Base-by-base conservation (phyloP, 2,797 vertebrate genomes). In the Pangasius krempfi region DNA sequence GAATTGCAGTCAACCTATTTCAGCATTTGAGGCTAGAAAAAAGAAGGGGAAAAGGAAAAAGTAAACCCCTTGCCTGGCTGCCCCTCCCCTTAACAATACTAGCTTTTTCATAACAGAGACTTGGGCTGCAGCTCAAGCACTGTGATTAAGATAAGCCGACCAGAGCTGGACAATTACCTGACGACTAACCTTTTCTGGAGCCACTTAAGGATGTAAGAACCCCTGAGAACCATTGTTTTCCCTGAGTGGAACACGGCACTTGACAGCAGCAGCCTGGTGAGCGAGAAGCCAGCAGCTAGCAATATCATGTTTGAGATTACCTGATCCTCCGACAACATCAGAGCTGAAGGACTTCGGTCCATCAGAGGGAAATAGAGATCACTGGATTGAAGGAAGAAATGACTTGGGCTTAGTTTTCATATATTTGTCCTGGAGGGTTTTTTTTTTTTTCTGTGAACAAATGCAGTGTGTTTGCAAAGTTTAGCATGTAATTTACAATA, bases 101-200 rank as follows among this genome's bases (percentile, higher is more conserved):
- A 91, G 90, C 93, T 92, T 94, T 93, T 94, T 95, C 92, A 94
- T 95, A 94, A 94, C 90, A 94, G 90, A 89, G 93, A 93, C 92
- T 93, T 91, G 91, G 93, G 91, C 92, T 94, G 91, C 88, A 91
- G 88, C 90, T 95, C 90, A 95, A 96, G 94, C 92, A 93, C 93
- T 91, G 91, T 94, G 95, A 96, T 96, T 96, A 96, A 95, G 94
- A 95, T 96, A 95, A 95, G 92, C 93, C 72, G 83, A 93, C 93
- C 93, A 93, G 94, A 95, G 94, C 94, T 95, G 94, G 94, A 96
- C 95, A 96, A 96, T 96, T 96, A 96, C 96, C 94, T 96, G 93
- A 93, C 92, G 93, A 93, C 95, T 95, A 96, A 96, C 95, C 95
- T 96, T 96, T 95, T 95, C 94, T 95, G 93, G 92, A 94, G 93